Evolutionary conservation across 1,140 invertebrate genomes (phyloP).

Genomic region (Drosophila insularis): DNA sequence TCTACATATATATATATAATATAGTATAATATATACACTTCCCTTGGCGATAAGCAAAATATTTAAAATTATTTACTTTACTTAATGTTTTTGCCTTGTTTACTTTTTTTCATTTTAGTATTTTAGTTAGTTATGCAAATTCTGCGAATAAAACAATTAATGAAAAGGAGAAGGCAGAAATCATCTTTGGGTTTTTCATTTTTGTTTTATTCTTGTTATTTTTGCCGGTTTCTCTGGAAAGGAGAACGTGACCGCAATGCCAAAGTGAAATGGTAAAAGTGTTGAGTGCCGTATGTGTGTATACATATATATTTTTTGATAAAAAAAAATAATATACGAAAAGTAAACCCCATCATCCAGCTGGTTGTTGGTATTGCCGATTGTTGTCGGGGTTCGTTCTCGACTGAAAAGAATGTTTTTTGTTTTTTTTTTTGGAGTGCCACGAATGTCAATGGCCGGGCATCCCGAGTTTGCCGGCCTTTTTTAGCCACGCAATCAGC

Average conservation of each 20-base stretch:
- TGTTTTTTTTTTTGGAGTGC: conserved; percentile 41
- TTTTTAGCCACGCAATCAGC: conserved; percentile 76
- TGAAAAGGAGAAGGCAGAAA: conserved; percentile 55
- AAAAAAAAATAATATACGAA: conserved; percentile 36
- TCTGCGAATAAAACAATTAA: conserved; percentile 76
- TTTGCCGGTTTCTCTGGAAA: conserved; percentile 33
- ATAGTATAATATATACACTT: conserved; percentile 15
- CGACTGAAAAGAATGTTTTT: conserved; percentile 33
- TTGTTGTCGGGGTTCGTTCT: conserved; percentile 2
- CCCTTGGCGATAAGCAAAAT: conserved; percentile 58
- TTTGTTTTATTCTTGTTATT: no score
- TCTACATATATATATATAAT: not conserved
- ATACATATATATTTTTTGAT: conserved; percentile 34
- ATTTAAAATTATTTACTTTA: conserved; percentile 35
- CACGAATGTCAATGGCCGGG: conserved; percentile 66
- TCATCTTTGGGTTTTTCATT: conserved; percentile 36
- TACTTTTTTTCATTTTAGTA: not conserved
- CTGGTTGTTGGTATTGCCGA: conserved; percentile 1
- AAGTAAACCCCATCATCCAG: conserved; percentile 20
- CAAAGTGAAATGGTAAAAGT: conserved; percentile 53
- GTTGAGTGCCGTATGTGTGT: conserved; percentile 36
- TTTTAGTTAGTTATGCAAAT: conserved; percentile 63
- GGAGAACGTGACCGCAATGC: conserved; percentile 76
- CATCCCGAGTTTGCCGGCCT: conserved; percentile 55
- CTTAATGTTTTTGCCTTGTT: conserved; percentile 27